A percentile compares a stretch with the other conserved stretches of the same genome.
Evolutionary conservation across 1,140 invertebrate species (phyloP).

Genomic region (Philotrypesis tridentata): DNA sequence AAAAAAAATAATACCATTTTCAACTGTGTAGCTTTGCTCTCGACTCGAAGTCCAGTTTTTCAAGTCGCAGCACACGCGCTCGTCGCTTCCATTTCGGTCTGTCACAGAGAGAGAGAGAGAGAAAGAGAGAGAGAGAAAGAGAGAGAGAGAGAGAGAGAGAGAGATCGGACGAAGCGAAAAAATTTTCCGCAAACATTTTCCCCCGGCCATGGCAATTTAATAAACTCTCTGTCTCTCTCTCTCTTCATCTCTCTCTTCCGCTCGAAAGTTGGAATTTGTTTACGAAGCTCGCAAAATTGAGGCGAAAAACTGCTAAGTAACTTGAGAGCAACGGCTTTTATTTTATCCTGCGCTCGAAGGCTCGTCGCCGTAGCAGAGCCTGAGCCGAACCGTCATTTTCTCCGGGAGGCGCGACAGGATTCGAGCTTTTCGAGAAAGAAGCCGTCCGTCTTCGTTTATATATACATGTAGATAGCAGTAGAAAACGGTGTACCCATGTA

Average conservation of each 20-base stretch:
- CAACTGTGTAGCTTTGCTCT: too few species aligned
- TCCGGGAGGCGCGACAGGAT: background rate
- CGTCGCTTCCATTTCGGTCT: too few species aligned
- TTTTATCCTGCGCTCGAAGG: background rate
- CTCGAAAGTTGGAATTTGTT: background rate
- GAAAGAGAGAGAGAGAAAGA: too few species aligned
- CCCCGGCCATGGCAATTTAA: background rate
- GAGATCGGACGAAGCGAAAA: too few species aligned
- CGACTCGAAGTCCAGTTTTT: too few species aligned
- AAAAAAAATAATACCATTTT: too few species aligned
- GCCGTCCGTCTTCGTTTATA: too few species aligned
- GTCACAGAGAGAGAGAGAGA: too few species aligned
- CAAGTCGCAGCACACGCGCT: too few species aligned
- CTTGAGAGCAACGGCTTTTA: background rate
- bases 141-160: too few species aligned
- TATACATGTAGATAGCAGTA: background rate
- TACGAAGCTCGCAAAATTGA: background rate
- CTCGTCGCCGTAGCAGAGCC: background rate
- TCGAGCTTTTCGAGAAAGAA: background rate
- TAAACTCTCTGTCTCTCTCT: background rate
- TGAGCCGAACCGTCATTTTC: slow-evolving; percentile 4
- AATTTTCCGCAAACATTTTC: background rate
- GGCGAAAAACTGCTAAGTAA: background rate
- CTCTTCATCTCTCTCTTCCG: too few species aligned
- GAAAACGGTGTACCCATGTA: too few species aligned